A percentile compares a stretch with the other conserved stretches of the same genome.
phyloP scores from a whole-genome alignment of 2,797 vertebrate genomes.

The Pantherophis vulpinus region DNA sequence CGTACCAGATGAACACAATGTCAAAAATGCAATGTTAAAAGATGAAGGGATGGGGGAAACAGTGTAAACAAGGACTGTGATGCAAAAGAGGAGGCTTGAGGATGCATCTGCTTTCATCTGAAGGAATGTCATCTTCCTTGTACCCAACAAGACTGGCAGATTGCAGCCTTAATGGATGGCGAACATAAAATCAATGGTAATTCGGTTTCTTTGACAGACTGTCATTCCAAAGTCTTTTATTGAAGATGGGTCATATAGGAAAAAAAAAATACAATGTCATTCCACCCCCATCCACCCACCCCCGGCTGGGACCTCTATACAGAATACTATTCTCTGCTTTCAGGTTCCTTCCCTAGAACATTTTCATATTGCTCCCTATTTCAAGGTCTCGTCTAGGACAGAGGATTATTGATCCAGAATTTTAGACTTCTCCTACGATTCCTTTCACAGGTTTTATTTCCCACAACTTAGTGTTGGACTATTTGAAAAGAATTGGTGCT shows the following conservation, averaged over 20 bases:
- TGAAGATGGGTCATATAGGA: background rate
- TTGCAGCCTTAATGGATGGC: background rate
- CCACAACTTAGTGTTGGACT: background rate
- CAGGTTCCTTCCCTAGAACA: background rate
- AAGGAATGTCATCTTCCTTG: background rate
- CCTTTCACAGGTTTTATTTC: background rate
- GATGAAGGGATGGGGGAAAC: background rate
- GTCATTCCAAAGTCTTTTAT: background rate
- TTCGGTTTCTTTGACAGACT: background rate
- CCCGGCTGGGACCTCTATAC: too few relatives aligned
- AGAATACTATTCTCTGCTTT: background rate
- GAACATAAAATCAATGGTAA: background rate
- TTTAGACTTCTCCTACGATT: background rate
- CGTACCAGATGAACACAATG: background rate
- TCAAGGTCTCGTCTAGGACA: background rate
- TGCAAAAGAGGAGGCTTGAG: background rate
- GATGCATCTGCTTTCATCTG: background rate
- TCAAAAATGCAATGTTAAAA: constrained; percentile 14
- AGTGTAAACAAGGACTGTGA: background rate
- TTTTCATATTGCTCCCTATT: background rate
- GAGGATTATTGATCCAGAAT: background rate
- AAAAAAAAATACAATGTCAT: background rate
- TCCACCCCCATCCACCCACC: too few relatives aligned
- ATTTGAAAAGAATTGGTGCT: background rate
- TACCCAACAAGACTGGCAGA: background rate